phyloP scores from a whole-genome alignment of 2,888 invertebrate genomes.

The Andrena trimmerana region DNA sequence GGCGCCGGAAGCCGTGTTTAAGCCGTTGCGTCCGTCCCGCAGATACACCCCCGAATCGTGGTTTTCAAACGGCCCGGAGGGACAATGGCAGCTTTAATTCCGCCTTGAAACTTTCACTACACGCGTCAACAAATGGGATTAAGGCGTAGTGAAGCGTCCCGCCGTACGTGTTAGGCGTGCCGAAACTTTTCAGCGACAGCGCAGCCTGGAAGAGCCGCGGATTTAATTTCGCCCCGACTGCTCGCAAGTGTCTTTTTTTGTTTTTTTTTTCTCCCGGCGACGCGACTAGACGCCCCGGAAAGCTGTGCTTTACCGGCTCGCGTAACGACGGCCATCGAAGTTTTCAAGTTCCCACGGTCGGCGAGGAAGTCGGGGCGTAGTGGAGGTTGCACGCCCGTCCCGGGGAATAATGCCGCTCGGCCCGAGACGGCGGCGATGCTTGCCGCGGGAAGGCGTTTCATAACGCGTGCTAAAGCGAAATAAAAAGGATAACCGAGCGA shows the following conservation, averaged over 20 bases:
- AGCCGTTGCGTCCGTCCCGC: too few species aligned
- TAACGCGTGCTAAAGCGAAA: constrained; percentile 27
- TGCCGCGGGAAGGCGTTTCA: neutral
- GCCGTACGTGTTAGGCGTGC: too few species aligned
- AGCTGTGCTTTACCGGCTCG: neutral
- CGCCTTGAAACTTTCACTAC: too few species aligned
- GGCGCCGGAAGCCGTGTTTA: neutral
- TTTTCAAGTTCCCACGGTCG: constrained; percentile 4
- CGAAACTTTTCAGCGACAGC: too few species aligned
- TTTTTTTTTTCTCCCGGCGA: neutral
- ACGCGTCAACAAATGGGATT: too few species aligned
- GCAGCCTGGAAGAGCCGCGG: neutral
- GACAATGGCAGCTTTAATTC: too few species aligned
- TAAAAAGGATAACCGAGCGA: constrained; percentile 28
- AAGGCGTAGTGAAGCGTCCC: too few species aligned
- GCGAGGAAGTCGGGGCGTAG: neutral
- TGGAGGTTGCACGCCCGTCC: neutral
- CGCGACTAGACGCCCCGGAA: neutral
- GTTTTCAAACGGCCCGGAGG: too few species aligned
- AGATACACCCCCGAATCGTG: too few species aligned
- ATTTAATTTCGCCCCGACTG: constrained; percentile 8
- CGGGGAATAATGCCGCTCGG: constrained; percentile 8
- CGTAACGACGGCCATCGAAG: constrained; percentile 13
- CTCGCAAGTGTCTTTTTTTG: neutral
- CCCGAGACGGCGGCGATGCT: neutral